Evolutionary conservation across 2,113 vertebrate species (phyloP), one percentile per base, ranked within the genome.

Genomic region (Anoura caudifer): DNA sequence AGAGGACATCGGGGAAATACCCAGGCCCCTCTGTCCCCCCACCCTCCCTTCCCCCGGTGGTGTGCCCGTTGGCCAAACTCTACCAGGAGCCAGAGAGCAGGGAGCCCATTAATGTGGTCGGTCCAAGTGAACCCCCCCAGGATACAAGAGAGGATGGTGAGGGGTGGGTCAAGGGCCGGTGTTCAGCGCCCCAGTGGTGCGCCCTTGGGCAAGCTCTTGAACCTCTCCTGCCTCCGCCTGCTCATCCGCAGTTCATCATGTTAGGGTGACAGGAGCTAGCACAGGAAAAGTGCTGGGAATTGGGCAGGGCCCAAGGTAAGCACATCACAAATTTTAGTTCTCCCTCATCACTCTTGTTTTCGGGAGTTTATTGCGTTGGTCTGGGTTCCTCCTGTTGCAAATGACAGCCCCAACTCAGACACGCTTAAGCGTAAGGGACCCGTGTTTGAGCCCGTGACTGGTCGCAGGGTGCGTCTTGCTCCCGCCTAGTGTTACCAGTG

Each of bases 101-200:
- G 38, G 38, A 67, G 33, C 26, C 8, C 3, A 0, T 3, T 13
- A 54, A 22, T n/a, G 52, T 0, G 41, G 11, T 33, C 73, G 33
- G 10, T 6, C 43, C 33, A 17, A 0, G 28, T 12, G 87, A 69
- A 11, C 26, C 31, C 43, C 43, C 38, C 31, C 7, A 4, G 75
- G 65, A 22, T 8, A 5, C n/a, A 33, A 65, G 38, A 73, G 26
- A 11, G 24, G 50, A 7, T 0, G 9, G 16, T 41, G 19, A 50
- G 33, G 50, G n/a, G 19, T 7, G 17, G 11, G 76, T 41, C 82
- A 50, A 1, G 67, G 61, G 65, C n/a, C 12, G 0, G 8, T 0
- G 8, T 14, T 47, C 43, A 22, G 13, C 56, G 15, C 33, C 61
- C 89, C 54, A 22, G 36, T 13, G 3, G 4, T 1, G 1, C 10